Evolutionary conservation across 2,888 invertebrate species (phyloP).

Genomic region (Cantharis nigra): DNA sequence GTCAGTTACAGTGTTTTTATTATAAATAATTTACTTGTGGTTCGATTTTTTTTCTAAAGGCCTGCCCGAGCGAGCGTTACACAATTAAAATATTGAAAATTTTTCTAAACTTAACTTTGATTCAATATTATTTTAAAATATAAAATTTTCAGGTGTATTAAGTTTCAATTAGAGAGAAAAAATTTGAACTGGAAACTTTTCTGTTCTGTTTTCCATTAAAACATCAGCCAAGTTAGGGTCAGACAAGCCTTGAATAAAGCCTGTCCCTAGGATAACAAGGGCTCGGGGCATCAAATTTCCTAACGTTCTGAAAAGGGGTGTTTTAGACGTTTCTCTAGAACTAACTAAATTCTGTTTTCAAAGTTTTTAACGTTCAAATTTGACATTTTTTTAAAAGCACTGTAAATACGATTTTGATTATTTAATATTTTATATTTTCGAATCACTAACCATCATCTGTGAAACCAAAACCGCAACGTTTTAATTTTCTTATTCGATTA

Average conservation of each 20-base stretch:
- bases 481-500: constrained; percentile 23
- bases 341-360: background rate
- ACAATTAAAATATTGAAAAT: background rate
- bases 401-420: background rate
- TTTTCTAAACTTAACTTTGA: background rate
- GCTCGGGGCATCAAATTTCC: background rate
- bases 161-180: background rate
- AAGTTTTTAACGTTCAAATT: background rate
- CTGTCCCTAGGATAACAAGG: background rate
- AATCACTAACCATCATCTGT: constrained; percentile 23
- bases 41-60: background rate
- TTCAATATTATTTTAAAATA: background rate
- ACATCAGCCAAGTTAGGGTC: background rate
- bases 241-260: background rate
- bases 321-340: background rate
- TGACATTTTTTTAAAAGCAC: background rate
- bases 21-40: background rate
- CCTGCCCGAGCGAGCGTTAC: background rate
- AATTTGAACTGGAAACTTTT: background rate
- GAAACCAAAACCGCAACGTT: constrained; percentile 17
- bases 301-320: background rate
- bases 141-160: background rate
- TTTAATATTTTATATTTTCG: constrained; percentile 14
- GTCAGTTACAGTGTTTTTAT: background rate
- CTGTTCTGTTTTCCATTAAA: background rate